phyloP scores from a whole-genome alignment of 2,797 vertebrate genomes.

The Hybognathus amarus region DNA sequence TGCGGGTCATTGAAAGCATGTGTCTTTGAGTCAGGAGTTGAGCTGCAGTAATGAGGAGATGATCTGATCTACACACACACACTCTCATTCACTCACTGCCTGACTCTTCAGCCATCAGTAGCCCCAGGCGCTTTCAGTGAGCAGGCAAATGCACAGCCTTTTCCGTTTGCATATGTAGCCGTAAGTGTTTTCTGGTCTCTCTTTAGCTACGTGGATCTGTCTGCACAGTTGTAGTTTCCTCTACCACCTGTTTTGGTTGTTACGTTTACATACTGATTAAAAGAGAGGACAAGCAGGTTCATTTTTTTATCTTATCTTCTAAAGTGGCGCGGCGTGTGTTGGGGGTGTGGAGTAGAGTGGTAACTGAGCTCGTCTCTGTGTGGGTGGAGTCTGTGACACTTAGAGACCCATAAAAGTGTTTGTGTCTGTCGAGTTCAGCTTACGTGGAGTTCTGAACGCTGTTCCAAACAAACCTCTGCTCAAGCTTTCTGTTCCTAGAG shows the following conservation, averaged over 20 bases:
- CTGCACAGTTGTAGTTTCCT: not conserved
- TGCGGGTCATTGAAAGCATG: conserved; percentile 47
- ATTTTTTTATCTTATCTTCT: conserved; percentile 10
- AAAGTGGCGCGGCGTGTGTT: not conserved
- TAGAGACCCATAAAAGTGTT: conserved; percentile 43
- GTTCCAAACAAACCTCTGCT: conserved; percentile 63
- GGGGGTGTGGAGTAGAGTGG: not conserved
- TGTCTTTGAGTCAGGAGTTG: conserved; percentile 52
- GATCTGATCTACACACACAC: conserved; percentile 34
- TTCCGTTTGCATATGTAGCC: conserved; percentile 11
- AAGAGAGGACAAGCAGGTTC: conserved; percentile 12
- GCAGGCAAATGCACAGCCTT: conserved; percentile 10
- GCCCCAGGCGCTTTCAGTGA: conserved; percentile 8
- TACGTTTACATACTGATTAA: conserved; percentile 18
- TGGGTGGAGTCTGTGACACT: conserved; percentile 36
- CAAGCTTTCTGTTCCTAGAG: conserved; percentile 63
- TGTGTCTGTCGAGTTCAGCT: conserved; percentile 48
- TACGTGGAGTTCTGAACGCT: conserved; percentile 47
- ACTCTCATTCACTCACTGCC: not conserved
- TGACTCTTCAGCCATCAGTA: conserved; percentile 3
- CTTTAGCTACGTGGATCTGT: conserved; percentile 13
- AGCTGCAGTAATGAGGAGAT: conserved; percentile 55
- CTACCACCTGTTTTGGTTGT: conserved; percentile 7
- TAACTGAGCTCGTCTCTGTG: conserved; percentile 10
- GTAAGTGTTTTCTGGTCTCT: not conserved